Conservation (phyloP, 2,113 vertebrate species). For the Chloebia gouldiae region DNA sequence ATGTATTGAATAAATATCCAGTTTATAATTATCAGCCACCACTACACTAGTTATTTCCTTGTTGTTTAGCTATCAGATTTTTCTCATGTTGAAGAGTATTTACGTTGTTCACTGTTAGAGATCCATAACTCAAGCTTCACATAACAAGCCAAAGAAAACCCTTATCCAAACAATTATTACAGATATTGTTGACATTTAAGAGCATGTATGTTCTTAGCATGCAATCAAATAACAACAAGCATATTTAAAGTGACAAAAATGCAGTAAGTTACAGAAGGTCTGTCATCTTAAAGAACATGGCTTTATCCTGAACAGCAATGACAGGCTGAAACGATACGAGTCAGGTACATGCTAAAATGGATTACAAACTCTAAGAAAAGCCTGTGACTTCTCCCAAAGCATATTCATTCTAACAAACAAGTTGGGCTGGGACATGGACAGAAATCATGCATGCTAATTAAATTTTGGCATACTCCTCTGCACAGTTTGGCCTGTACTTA, state of each 20-base stretch:
- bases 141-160: not conserved
- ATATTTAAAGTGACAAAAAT: not conserved
- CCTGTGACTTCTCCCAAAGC: not conserved
- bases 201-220: not conserved
- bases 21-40: not conserved
- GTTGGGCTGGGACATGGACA: not conserved
- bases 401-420: not conserved
- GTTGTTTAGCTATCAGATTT: not conserved
- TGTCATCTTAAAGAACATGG: not conserved
- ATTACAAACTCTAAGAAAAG: not conserved
- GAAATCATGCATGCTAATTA: not conserved
- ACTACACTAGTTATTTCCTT: not conserved
- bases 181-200: not conserved
- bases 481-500: not conserved
- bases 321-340: fast-evolving
- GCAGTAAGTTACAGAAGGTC: not conserved
- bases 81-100: not conserved
- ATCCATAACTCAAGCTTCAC: not conserved
- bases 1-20: not conserved
- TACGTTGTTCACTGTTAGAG: not conserved
- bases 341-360: not conserved
- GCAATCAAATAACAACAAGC: not conserved
- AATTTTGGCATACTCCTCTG: not conserved
- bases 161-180: not conserved
- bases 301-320: not conserved